These are phyloP conservation scores for Morbakka virulenta DNA, from an alignment of 30 jellyfish, hydroid and myxozoan genomes.

Conservation along the genomic window DNA sequence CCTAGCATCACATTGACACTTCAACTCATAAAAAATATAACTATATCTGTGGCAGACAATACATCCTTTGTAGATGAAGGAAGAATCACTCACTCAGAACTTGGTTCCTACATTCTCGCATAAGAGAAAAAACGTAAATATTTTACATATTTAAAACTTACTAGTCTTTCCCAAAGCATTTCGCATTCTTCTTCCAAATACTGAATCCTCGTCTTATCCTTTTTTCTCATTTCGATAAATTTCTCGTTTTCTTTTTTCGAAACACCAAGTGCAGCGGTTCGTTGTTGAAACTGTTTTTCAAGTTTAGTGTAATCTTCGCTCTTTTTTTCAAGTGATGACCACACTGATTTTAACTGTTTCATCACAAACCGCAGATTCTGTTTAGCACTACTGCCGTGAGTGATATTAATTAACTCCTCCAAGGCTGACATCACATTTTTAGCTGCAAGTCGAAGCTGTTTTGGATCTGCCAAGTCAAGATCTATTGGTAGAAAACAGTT, in stretches of 20 bases:
- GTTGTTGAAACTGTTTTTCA: slow-evolving; percentile 4
- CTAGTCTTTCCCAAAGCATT: slow-evolving; percentile 16
- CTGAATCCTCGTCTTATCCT: background rate
- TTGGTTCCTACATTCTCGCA: no score
- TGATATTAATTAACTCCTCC: slow-evolving; percentile 21
- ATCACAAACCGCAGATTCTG: slow-evolving; percentile 12
- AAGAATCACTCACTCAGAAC: no score
- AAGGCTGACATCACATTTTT: slow-evolving; percentile 24
- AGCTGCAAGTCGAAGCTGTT: slow-evolving; percentile 43
- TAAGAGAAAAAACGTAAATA: no score
- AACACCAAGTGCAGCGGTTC: background rate
- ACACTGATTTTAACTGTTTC: slow-evolving; percentile 41
- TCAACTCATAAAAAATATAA: no score
- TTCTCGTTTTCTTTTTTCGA: slow-evolving; percentile 14
- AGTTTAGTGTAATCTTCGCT: slow-evolving; percentile 16
- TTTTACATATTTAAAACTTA: no score
- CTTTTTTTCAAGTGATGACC: slow-evolving; percentile 31
- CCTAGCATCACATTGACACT: no score
- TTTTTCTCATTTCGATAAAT: background rate
- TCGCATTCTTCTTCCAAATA: background rate
- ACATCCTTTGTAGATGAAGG: no score
- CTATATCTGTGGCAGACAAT: no score
- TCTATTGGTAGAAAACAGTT: background rate
- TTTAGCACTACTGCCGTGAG: slow-evolving; percentile 33
- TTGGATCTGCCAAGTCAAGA: slow-evolving; percentile 34